Conservation (phyloP, 2,113 vertebrate genomes). For the Heterochromis multidens region DNA sequence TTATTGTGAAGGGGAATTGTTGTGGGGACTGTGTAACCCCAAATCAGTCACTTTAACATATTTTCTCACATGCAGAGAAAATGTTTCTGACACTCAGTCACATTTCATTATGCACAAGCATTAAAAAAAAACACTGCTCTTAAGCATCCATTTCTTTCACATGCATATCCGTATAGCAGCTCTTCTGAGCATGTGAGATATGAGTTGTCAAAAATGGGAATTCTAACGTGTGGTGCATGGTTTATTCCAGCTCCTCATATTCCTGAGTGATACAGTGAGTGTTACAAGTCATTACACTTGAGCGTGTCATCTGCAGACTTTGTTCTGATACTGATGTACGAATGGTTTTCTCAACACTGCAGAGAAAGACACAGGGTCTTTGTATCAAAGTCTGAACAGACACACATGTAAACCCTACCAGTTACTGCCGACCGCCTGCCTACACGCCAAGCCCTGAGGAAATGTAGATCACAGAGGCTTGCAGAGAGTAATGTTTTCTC, state of each 20-base stretch:
- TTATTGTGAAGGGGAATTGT: background rate
- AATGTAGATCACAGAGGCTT: constrained; percentile 3
- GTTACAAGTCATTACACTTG: background rate
- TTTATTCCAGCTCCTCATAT: background rate
- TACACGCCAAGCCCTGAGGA: constrained; percentile 27
- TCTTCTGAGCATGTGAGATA: background rate
- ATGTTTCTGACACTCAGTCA: background rate
- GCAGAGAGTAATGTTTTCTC: constrained; percentile 31
- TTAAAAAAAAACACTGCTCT: background rate
- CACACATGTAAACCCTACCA: background rate
- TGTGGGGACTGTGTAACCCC: background rate
- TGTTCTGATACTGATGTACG: background rate
- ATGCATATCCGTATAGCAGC: background rate
- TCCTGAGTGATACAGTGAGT: background rate
- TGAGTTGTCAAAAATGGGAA: background rate
- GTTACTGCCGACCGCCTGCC: constrained; percentile 19
- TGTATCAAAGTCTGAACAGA: background rate
- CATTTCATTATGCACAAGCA: background rate
- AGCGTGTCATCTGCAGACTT: background rate
- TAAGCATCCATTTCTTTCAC: background rate
- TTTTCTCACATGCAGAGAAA: background rate
- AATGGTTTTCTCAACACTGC: background rate
- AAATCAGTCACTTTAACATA: background rate
- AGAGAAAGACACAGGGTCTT: background rate
- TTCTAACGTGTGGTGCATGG: background rate